These are phyloP conservation scores for Drosophila repletoides DNA, from an alignment of 1,140 invertebrate species.

Conservation along the genomic window DNA sequence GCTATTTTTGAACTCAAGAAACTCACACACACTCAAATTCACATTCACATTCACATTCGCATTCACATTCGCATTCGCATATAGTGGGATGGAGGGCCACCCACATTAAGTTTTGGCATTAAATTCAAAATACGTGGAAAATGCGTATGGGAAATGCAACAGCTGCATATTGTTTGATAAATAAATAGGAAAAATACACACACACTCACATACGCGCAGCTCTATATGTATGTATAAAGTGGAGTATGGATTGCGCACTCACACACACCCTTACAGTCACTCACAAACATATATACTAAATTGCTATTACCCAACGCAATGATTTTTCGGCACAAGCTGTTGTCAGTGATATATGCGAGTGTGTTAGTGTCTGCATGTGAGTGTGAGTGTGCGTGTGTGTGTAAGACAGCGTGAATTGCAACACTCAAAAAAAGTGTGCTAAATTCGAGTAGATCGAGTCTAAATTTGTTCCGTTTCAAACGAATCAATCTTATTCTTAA, in stretches of 20 bases:
- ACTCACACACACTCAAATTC: not conserved
- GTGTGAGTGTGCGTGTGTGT: not conserved
- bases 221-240: not conserved
- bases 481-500: too few species aligned
- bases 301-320: conserved; percentile 46
- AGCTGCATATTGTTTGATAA: conserved; percentile 68
- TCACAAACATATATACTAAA: not conserved
- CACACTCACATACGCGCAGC: conserved; percentile 5
- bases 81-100: conserved; percentile 1
- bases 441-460: too few species aligned
- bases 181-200: conserved; percentile 56
- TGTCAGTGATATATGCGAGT: conserved; percentile 38
- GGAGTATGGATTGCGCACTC: conserved; percentile 1
- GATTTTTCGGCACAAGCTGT: conserved; percentile 47
- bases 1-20: conserved; percentile 43
- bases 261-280: not conserved
- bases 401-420: not conserved
- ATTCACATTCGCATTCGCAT: not conserved
- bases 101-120: conserved; percentile 52
- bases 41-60: not conserved
- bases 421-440: too few species aligned
- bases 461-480: too few species aligned
- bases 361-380: not conserved
- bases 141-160: conserved; percentile 67
- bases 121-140: conserved; percentile 49